These are phyloP conservation scores for Drosophila watanabei DNA, from an alignment of 1,140 invertebrate species.

Conservation along the genomic window DNA sequence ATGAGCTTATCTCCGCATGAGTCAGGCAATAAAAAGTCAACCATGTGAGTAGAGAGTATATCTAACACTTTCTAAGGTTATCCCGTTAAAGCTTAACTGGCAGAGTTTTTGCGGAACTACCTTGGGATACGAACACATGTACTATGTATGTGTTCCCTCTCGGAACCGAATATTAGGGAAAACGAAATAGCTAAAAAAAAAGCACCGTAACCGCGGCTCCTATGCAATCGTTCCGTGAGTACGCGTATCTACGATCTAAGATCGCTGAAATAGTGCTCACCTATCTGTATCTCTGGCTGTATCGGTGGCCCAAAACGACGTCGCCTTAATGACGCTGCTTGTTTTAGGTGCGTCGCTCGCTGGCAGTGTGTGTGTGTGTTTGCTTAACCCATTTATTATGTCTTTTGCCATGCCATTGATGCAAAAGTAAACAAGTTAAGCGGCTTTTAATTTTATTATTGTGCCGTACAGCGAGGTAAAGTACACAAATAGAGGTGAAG, in stretches of 20 bases:
- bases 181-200: constrained; percentile 39
- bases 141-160: constrained; percentile 3
- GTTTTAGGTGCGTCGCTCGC: constrained; percentile 15
- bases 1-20: constrained; percentile 21
- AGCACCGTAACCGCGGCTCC: constrained; percentile 28
- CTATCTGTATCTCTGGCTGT: constrained; percentile 17
- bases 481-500: constrained; percentile 48
- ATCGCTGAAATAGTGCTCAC: constrained; percentile 32
- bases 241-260: constrained; percentile 42
- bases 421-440: constrained; percentile 64
- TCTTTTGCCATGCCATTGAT: constrained; percentile 62
- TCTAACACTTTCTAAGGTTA: constrained; percentile 41
- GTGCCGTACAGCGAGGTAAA: constrained; percentile 33
- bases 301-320: constrained; percentile 22
- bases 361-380: constrained; percentile 4
- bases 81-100: constrained; percentile 28
- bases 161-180: constrained; percentile 34
- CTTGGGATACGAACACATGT: constrained; percentile 14
- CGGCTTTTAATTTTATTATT: constrained; percentile 61
- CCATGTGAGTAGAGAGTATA: constrained; percentile 17
- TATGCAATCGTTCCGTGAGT: constrained; percentile 35
- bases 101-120: constrained; percentile 51
- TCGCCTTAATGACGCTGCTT: constrained; percentile 53
- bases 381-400: constrained; percentile 62
- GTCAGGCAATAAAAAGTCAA: constrained; percentile 28